Evolutionary conservation across 2,888 invertebrate genomes (phyloP).

Genomic region (Drosophila lutescens): DNA sequence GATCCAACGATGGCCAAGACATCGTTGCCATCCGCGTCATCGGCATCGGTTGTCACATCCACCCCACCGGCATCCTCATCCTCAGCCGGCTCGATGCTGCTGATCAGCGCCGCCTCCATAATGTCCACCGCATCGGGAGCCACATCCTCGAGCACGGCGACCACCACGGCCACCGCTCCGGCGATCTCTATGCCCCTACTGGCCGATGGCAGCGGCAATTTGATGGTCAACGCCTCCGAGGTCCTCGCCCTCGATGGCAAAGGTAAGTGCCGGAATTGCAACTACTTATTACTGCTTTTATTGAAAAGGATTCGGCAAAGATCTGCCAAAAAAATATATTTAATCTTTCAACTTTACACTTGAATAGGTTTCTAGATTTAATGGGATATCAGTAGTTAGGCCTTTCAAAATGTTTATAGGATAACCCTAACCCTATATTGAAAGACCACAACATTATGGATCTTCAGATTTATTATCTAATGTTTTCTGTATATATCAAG

Average conservation of each 20-base stretch:
- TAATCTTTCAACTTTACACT: neutral
- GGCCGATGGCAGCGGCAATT: slow-evolving; percentile 48
- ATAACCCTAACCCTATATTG: no score
- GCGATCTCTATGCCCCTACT: slow-evolving; percentile 37
- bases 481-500: no score
- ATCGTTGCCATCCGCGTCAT: slow-evolving; percentile 14
- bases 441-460: no score
- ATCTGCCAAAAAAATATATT: neutral
- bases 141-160: slow-evolving; percentile 24
- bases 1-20: slow-evolving; percentile 27
- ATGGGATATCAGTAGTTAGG: no score
- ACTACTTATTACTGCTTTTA: neutral
- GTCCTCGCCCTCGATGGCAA: slow-evolving; percentile 85
- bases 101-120: slow-evolving; percentile 48
- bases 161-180: slow-evolving; percentile 46
- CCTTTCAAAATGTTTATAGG: no score
- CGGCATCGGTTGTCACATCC: slow-evolving; percentile 19
- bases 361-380: no score
- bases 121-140: slow-evolving; percentile 51
- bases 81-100: slow-evolving; percentile 34
- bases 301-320: neutral
- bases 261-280: slow-evolving; percentile 84
- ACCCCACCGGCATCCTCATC: slow-evolving; percentile 1
- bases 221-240: slow-evolving; percentile 55
- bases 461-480: neutral